A percentile compares a stretch with the other conserved stretches of the same genome.
These are phyloP conservation scores for Andrena minutula DNA, from an alignment of 2,888 invertebrate species.

Conservation along the genomic window DNA sequence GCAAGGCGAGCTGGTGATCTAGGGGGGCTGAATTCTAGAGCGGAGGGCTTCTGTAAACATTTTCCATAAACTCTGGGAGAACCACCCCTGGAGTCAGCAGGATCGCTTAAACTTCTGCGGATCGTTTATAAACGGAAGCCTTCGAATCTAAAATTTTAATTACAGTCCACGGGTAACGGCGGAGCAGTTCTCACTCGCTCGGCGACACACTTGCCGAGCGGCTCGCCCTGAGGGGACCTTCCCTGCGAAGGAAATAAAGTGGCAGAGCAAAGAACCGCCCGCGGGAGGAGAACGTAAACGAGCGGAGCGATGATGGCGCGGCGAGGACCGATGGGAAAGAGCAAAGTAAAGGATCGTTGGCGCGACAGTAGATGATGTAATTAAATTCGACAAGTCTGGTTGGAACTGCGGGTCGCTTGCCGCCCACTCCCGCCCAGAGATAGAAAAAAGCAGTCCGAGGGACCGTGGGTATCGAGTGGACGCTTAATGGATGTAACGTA, in stretches of 20 bases:
- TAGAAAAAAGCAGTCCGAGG: neutral
- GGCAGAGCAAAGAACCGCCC: neutral
- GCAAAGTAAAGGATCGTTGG: constrained; percentile 30
- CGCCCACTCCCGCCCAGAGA: neutral
- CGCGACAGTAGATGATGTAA: constrained; percentile 46
- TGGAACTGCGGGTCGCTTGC: constrained; percentile 19
- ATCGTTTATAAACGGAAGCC: constrained; percentile 1
- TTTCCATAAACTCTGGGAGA: too few relatives aligned
- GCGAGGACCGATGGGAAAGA: constrained; percentile 21
- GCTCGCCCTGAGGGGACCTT: neutral
- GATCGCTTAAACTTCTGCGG: neutral
- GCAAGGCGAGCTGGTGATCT: too few relatives aligned
- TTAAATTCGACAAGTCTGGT: constrained; percentile 57
- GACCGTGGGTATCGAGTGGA: neutral
- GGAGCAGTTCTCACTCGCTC: neutral
- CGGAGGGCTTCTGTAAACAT: neutral
- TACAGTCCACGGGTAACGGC: neutral
- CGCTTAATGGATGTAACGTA: constrained; percentile 16
- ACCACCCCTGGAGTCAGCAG: neutral
- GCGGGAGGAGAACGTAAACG: constrained; percentile 12
- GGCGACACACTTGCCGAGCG: neutral
- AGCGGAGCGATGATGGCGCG: constrained; percentile 28
- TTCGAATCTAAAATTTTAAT: constrained; percentile 5
- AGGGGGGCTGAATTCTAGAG: too few relatives aligned
- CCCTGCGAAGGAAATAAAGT: neutral